Conservation (phyloP, 2,113 vertebrate genomes). For the Macrotus californicus region DNA sequence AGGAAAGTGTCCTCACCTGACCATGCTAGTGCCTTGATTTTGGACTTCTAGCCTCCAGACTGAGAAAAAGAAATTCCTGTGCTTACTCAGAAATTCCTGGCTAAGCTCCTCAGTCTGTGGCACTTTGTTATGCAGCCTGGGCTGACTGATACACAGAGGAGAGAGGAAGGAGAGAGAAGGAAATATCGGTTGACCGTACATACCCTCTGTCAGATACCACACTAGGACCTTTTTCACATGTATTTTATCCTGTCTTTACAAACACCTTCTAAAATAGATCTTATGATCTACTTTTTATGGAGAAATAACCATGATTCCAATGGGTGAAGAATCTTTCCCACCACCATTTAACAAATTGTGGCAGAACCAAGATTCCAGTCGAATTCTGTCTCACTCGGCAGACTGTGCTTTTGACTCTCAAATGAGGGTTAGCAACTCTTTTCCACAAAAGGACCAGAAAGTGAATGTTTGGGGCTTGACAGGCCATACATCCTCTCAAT, state of each 20-base stretch:
- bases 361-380: not conserved
- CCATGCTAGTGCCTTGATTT: not conserved
- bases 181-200: not conserved
- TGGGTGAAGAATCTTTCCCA: no score
- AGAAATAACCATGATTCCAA: not conserved
- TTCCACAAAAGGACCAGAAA: not conserved
- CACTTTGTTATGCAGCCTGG: not conserved
- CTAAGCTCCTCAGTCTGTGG: not conserved
- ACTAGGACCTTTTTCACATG: not conserved
- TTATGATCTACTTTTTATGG: not conserved
- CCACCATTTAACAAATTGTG: not conserved
- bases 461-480: not conserved
- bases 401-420: not conserved
- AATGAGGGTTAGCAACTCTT: not conserved
- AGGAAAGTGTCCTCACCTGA: not conserved
- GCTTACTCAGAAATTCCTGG: no score
- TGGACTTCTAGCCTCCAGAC: not conserved
- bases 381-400: not conserved
- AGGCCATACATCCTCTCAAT: not conserved
- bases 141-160: not conserved
- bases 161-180: not conserved
- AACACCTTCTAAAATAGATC: not conserved
- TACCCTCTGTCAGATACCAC: not conserved
- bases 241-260: not conserved
- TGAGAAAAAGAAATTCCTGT: not conserved